Evolutionary conservation across 64 coral and sea anemone species (phyloP), one percentile per base, ranked within the genome.

Genomic region (Montipora efflorescens): DNA sequence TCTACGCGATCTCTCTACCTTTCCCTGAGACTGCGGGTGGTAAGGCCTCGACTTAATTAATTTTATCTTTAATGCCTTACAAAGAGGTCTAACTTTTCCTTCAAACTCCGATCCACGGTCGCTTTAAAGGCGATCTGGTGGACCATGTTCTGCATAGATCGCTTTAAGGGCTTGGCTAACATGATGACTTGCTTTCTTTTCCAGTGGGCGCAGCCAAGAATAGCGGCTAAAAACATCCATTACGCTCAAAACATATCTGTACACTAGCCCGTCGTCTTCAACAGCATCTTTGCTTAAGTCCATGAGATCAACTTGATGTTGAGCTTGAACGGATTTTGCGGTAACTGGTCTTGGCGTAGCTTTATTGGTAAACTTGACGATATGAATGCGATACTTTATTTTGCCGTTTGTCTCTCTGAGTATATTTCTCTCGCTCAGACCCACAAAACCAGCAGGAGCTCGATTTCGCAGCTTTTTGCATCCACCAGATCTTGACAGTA

Each of bases 11-110:
- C 82, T 23, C 48, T 87, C 82, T 1, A 87, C 73, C 55, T 87
- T 95, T 15, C 89, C 89, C 53, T 91, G 94, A 15, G 75, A 91
- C 52, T 95, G 82, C 7, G 94, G 94, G 19, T 91, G 94, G 43
- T 91, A 91, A 10, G 80, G 80, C 22, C 48, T 16, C 19, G 87
- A 84, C 59, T 79, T 90, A 45, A 90, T 90, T 46, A 68, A 51
- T 23, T 87, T 95, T 0, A 95, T 90, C 66, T 90, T 90, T 22
- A 48, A 78, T 0, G 25, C 14, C 8, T 36, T 82, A 47, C 57
- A 94, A 4, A 94, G 46, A 46, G 69, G 20, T 9, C 9, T 20
- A 3, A 74, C 15, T 66, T 82, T 82, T 15, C 93, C 87, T 23
- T 90, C 61, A 75, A 94, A 93, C 71, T 93, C 66, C 3, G 44